Evolutionary conservation across 2,888 invertebrate genomes (phyloP), one percentile per base, ranked within the genome.

Genomic region (Brachypterus glaber): DNA sequence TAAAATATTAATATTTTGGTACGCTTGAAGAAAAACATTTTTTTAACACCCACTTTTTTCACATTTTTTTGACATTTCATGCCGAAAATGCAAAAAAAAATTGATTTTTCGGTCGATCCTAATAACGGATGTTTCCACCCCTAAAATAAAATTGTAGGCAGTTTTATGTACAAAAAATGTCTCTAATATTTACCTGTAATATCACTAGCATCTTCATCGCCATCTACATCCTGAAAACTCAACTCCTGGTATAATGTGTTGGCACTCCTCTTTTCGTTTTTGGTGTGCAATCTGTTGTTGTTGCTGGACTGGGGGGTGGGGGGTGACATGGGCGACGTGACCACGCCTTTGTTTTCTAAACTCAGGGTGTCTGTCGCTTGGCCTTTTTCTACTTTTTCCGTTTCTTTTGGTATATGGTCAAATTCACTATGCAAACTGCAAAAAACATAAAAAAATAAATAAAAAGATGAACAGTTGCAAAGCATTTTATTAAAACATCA

Each of bases 171-270:
- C n/a, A 21, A 32, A 30, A 15, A 32, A 11, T 15, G 5, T 14
- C 26, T 17, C 8, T 5, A 14, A n/a, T 46, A 25, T 45, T 59
- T 71, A 93, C 96, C 96, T 63, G 96, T 96, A 50, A 97, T 90
- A 62, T 92, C 90, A 24, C 82, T 82, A 36, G 86, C 84, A 66
- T 91, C 92, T 42, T 80, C 84, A 64, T 85, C 90, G 43, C 87
- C 82, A 63, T 85, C 84, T 11, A 77, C 72, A 65, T 93, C 93
- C 68, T 66, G 89, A 69, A 91, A 91, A 54, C 91, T 86, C 30
- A 95, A 74, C 66, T 95, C 95, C 68, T 92, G 91, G 63, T 92
- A 92, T 40, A 92, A 68, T 1, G 88, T 91, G 64, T 92, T 92
- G 11, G 80, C 89, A 60, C 87, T 87, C 50, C 91, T 76, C 62